phyloP scores from a whole-genome alignment of 2,113 vertebrate genomes.

The Cygnus atratus region DNA sequence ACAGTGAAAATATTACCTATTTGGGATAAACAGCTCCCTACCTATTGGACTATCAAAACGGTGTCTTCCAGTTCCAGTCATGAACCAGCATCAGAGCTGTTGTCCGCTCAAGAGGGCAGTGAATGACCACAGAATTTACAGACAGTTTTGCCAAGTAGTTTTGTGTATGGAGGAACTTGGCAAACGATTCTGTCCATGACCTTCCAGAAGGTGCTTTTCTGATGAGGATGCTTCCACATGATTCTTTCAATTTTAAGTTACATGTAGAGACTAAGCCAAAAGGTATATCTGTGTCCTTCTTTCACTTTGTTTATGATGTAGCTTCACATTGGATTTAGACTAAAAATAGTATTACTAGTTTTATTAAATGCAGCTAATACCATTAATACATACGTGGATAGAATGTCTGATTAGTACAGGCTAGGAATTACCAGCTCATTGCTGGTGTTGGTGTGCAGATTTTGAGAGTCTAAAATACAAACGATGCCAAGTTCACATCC shows the following conservation, averaged over 20 bases:
- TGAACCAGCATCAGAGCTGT: neutral
- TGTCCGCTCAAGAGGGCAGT: neutral
- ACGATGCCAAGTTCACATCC: neutral
- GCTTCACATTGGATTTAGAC: neutral
- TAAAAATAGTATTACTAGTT: neutral
- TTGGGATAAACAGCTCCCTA: neutral
- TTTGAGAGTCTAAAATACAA: conserved; percentile 1
- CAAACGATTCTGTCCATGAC: neutral
- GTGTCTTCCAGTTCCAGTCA: neutral
- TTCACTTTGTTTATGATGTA: neutral
- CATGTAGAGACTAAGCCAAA: accelerated
- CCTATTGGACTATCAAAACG: neutral
- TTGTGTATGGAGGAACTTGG: neutral
- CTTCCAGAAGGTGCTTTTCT: neutral
- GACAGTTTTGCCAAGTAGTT: neutral
- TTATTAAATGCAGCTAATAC: neutral
- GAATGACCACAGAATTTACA: neutral
- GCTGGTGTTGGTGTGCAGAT: neutral
- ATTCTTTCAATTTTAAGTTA: neutral
- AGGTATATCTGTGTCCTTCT: neutral
- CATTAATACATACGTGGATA: neutral
- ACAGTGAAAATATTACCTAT: neutral
- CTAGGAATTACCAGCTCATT: neutral
- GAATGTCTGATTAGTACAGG: neutral
- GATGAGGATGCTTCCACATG: neutral